Conservation (phyloP, 2,113 vertebrate species). For the Zosterops lateralis region DNA sequence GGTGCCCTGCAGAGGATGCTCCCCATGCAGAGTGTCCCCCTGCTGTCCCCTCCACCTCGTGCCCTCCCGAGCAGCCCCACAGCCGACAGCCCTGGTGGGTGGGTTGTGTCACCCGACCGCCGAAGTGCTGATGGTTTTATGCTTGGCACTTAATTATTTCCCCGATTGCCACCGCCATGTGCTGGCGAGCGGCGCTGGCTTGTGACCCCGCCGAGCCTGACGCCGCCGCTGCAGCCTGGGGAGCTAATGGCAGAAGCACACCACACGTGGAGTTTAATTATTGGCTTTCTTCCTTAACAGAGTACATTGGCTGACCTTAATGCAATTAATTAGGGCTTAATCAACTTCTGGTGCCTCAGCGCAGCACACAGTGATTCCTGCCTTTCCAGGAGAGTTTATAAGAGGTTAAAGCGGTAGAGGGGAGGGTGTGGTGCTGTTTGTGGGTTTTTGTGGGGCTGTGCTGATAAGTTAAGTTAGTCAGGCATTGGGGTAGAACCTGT, state of each 20-base stretch:
- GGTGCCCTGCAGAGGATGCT: background rate
- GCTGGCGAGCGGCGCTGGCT: background rate
- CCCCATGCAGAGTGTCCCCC: rapidly evolving
- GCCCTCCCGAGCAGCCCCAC: rapidly evolving
- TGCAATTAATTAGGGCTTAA: conserved; percentile 66
- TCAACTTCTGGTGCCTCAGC: conserved; percentile 59
- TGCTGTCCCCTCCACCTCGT: rapidly evolving
- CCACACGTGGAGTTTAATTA: conserved; percentile 56
- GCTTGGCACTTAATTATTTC: background rate
- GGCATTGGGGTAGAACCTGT: rapidly evolving
- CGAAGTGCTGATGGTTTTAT: conserved; percentile 10
- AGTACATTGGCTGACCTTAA: conserved; percentile 67
- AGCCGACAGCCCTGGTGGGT: rapidly evolving
- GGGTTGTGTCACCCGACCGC: background rate
- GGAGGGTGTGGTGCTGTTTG: background rate
- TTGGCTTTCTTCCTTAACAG: conserved; percentile 57
- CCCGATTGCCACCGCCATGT: background rate
- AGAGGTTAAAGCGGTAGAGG: background rate
- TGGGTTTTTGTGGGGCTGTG: rapidly evolving
- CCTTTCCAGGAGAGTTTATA: conserved; percentile 25
- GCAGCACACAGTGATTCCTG: conserved; percentile 15
- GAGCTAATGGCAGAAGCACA: conserved; percentile 26
- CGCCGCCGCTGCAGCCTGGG: background rate
- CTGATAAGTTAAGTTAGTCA: background rate
- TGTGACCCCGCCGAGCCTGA: background rate